A percentile compares a stretch with the other conserved stretches of the same genome.
phyloP scores from a whole-genome alignment of 2,888 invertebrate species.

The Latrodectus hesperus region DNA sequence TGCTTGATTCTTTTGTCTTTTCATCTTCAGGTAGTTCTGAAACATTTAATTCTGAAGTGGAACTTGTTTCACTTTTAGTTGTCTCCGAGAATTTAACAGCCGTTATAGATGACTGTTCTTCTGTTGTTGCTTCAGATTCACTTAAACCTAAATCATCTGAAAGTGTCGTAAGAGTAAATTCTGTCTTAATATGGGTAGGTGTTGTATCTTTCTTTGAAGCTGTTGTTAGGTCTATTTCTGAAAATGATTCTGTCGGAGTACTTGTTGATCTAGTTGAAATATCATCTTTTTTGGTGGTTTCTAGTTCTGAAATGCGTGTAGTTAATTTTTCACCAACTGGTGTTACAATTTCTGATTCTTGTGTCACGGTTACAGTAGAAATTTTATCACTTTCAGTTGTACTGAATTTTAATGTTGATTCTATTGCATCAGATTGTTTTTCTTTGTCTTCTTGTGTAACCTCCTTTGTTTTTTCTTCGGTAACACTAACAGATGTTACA shows the following conservation, averaged over 20 bases:
- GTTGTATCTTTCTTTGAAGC: background rate
- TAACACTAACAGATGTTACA: background rate
- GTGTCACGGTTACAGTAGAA: too few species aligned
- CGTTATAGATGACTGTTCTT: too few species aligned
- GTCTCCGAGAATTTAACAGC: too few species aligned
- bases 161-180: constrained; percentile 13
- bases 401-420: too few species aligned
- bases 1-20: too few species aligned
- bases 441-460: too few species aligned
- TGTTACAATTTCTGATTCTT: background rate
- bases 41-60: too few species aligned
- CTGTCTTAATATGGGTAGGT: background rate
- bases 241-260: background rate
- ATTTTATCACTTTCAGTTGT: too few species aligned
- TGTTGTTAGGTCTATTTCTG: background rate
- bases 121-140: background rate
- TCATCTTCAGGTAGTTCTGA: too few species aligned
- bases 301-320: background rate
- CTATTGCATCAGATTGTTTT: too few species aligned
- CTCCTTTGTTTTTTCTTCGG: too few species aligned
- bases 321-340: background rate
- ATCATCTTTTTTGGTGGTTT: background rate
- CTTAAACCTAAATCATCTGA: background rate
- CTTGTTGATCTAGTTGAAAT: background rate
- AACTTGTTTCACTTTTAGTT: too few species aligned